phyloP scores from a whole-genome alignment of 2,888 invertebrate genomes.

The Xestia sexstrigata region DNA sequence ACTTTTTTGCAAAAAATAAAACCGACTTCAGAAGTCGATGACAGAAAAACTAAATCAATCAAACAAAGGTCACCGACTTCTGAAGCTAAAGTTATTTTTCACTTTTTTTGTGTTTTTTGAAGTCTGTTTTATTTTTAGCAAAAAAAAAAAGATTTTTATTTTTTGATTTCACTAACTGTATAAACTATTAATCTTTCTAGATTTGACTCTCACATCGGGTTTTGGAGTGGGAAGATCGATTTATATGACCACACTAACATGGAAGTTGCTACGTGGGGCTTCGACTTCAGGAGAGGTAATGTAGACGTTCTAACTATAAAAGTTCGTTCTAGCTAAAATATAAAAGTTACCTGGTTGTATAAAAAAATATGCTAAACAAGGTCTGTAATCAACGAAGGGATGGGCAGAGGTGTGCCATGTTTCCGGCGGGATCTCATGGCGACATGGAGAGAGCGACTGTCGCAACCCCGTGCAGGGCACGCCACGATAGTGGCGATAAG shows the following conservation, averaged over 20 bases:
- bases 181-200: slow-evolving; percentile 68
- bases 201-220: slow-evolving; percentile 95
- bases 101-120: no score
- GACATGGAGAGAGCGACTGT: no score
- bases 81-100: no score
- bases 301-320: background rate
- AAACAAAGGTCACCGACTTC: no score
- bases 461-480: no score
- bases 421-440: no score
- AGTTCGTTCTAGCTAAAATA: background rate
- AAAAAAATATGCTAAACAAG: background rate
- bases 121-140: no score
- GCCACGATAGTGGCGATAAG: no score
- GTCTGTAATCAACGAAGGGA: background rate
- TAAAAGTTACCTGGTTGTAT: background rate
- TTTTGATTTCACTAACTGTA: background rate
- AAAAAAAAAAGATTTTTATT: no score
- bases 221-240: slow-evolving; percentile 97
- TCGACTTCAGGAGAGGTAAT: slow-evolving; percentile 91
- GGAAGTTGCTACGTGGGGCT: slow-evolving; percentile 92
- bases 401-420: background rate
- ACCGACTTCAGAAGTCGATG: no score
- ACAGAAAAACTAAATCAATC: no score
- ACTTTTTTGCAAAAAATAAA: no score
- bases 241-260: slow-evolving; percentile 96